Percentiles rank a stretch among this genome's conserved stretches.
These are phyloP conservation scores for Lagopus muta DNA, from an alignment of 2,113 vertebrate genomes.

Conservation along the genomic window DNA sequence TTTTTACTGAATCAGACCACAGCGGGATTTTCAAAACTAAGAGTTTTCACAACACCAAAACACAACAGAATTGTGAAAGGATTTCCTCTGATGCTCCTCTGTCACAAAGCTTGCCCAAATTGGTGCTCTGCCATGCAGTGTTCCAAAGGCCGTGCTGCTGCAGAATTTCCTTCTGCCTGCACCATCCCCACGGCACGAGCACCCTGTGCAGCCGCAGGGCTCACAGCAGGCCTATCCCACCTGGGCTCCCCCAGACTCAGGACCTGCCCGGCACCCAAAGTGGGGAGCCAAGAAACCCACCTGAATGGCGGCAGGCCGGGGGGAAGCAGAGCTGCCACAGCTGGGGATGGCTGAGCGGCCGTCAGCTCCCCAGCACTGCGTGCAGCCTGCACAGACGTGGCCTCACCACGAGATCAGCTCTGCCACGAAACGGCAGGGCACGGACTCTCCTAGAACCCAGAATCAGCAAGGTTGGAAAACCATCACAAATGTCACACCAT, in stretches of 20 bases:
- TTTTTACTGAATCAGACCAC: not conserved
- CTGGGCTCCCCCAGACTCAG: too few species aligned
- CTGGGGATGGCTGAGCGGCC: not conserved
- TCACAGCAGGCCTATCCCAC: too few species aligned
- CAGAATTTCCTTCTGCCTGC: not conserved
- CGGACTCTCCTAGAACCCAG: too few species aligned
- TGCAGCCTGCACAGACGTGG: fast-evolving
- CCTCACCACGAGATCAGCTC: not conserved
- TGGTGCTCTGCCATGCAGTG: not conserved
- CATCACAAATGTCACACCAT: too few species aligned
- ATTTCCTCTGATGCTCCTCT: not conserved
- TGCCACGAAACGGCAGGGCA: not conserved
- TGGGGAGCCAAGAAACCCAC: not conserved
- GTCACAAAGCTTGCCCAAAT: not conserved
- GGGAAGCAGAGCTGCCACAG: not conserved
- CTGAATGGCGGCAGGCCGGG: not conserved
- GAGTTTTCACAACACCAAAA: not conserved
- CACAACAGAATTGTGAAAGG: not conserved
- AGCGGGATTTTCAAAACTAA: not conserved
- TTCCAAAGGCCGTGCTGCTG: not conserved
- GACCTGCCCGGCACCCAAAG: too few species aligned
- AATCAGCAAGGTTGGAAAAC: too few species aligned
- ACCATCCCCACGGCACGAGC: too few species aligned
- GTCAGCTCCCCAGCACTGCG: fast-evolving
- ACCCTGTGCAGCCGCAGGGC: too few species aligned